Evolutionary conservation across 2,113 vertebrate genomes (phyloP), one percentile per base, ranked within the genome.

Genomic region (Chascanopsetta lugubris): DNA sequence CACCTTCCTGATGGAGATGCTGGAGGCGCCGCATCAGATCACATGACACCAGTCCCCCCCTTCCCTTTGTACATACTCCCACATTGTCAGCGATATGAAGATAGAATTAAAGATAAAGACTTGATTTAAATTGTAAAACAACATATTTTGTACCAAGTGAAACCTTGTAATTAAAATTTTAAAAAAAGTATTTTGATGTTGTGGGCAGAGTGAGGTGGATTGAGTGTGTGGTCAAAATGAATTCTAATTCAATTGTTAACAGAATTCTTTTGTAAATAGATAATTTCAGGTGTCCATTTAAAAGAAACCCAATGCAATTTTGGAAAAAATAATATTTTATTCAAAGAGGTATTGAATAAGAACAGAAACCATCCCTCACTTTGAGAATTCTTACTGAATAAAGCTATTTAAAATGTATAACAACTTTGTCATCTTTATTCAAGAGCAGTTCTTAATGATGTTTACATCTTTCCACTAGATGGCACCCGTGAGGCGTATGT

Each of bases 1-100:
- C 94, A 98, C 96, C 64, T 98, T 98, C 75, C 94, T 98, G 54
- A 98, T 98, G 97, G 97, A 98, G 92, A 98, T 98, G 97, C 82
- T 98, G 81, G 97, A 98, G 84, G 93, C 96, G 0, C 95, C 96
- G 0, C 94, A 98, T 84, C 97, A 97, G 89, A 93, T 95, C 85
- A 96, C 97, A 91, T 98, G 95, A 98, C 84, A 81, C 32, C 61
- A 80, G 80, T 69, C 66, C 70, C 45, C 69, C 71, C 55, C 61
- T 34, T 32, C 17, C 54, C 80, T 58, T 75, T 93, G 90, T 91
- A 93, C 53, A 93, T 91, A 90, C 60, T 66, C 76, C 86, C 71
- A 64, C 70, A 42, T 70, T 82, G 72, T 85, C 72, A 87, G 82
- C 74, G 45, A 80, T 68, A 71, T 82, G 79, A 88, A 80, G 83